Evolutionary conservation across 2,888 invertebrate genomes (phyloP).

Genomic region (Pseudococcus jackbeardsleyi): DNA sequence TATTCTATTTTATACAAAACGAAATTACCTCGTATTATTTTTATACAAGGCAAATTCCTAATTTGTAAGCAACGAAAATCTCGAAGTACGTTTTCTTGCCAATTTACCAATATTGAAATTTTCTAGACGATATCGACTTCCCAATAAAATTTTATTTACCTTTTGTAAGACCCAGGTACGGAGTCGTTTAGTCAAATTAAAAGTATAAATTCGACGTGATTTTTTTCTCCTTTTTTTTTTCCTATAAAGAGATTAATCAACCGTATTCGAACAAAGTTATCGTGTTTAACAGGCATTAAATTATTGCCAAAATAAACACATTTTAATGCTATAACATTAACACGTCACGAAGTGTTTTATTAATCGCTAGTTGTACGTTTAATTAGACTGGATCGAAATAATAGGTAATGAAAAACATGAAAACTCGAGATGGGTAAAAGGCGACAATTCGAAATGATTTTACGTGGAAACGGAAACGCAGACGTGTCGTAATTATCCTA

Average conservation of each 20-base stretch:
- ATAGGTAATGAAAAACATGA: conserved; percentile 3
- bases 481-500: not conserved
- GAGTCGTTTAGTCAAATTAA: not conserved
- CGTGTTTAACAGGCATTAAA: conserved; percentile 20
- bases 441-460: not conserved
- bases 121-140: not conserved
- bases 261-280: not conserved
- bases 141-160: not conserved
- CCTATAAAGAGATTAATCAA: conserved; percentile 9
- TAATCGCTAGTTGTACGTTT: conserved; percentile 28
- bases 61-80: not conserved
- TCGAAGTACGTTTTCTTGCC: too few species aligned
- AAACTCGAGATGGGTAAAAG: not conserved
- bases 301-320: conserved; percentile 1
- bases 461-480: not conserved
- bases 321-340: conserved; percentile 16
- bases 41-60: too few species aligned
- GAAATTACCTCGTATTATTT: too few species aligned
- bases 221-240: not conserved
- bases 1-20: not conserved
- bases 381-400: not conserved
- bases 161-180: not conserved
- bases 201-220: not conserved
- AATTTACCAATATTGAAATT: not conserved
- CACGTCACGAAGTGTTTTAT: conserved; percentile 37